Conservation (phyloP, 2,797 vertebrate genomes). For the Danio jaintianensis region DNA sequence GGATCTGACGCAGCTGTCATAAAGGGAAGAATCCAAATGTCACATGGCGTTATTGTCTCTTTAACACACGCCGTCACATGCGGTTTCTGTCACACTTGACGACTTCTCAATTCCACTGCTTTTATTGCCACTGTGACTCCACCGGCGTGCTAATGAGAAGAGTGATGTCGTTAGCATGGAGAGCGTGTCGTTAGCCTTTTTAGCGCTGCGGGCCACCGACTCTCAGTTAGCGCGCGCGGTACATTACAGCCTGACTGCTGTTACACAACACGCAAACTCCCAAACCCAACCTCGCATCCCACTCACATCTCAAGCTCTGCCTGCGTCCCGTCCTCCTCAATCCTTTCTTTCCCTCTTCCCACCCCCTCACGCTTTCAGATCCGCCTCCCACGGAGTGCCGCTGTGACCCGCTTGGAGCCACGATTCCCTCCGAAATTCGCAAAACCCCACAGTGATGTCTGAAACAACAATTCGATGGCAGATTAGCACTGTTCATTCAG, state of each 20-base stretch:
- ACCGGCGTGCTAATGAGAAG: slow-evolving; percentile 27
- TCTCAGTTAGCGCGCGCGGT: slow-evolving; percentile 23
- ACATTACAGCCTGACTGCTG: slow-evolving; percentile 35
- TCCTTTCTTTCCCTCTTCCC: slow-evolving; percentile 49
- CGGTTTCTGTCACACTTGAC: slow-evolving; percentile 25
- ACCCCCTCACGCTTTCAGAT: slow-evolving; percentile 49
- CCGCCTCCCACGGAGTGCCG: slow-evolving; percentile 42
- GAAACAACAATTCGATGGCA: slow-evolving; percentile 31
- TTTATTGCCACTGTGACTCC: slow-evolving; percentile 16
- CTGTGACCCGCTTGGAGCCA: slow-evolving; percentile 50
- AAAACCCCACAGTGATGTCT: slow-evolving; percentile 23
- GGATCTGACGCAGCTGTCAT: slow-evolving; percentile 26
- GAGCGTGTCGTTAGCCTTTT: slow-evolving; percentile 41
- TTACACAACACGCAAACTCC: slow-evolving; percentile 55
- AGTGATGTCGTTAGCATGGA: slow-evolving; percentile 18
- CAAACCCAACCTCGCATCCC: slow-evolving; percentile 55
- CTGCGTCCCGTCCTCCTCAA: slow-evolving; percentile 44
- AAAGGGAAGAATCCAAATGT: slow-evolving; percentile 9
- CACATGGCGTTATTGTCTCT: slow-evolving; percentile 6
- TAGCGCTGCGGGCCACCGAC: slow-evolving; percentile 36
- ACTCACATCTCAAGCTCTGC: slow-evolving; percentile 46
- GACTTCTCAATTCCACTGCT: slow-evolving; percentile 28
- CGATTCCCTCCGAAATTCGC: slow-evolving; percentile 24
- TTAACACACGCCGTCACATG: slow-evolving; percentile 6
- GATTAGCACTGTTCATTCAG: slow-evolving; percentile 35